A percentile compares a stretch with the other conserved stretches of the same genome.
Evolutionary conservation across 2,888 invertebrate species (phyloP).

Genomic region (Diachrysia chrysitis): DNA sequence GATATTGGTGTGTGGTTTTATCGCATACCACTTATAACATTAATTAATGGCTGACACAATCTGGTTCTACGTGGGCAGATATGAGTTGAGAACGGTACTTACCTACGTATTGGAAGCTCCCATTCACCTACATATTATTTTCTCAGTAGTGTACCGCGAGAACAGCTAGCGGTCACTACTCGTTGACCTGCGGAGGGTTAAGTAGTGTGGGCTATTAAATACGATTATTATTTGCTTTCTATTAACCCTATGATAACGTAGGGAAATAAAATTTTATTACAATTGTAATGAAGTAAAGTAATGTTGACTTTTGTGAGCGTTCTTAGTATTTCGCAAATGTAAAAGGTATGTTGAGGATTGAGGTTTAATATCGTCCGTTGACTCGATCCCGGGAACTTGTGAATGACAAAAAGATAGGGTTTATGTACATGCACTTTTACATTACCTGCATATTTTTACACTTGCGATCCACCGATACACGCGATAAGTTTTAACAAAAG

Average conservation of each 20-base stretch:
- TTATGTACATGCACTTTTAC: not conserved
- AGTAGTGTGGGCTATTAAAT: constrained; percentile 47
- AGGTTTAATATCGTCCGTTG: not conserved
- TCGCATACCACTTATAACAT: constrained; percentile 20
- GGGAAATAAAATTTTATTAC: constrained; percentile 49
- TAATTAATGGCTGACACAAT: constrained; percentile 27
- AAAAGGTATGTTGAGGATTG: constrained; percentile 3
- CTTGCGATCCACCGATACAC: not conserved
- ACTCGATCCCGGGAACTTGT: not conserved
- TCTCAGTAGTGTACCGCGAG: constrained; percentile 5
- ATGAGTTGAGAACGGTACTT: constrained; percentile 27
- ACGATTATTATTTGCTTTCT: constrained; percentile 53
- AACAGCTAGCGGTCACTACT: constrained; percentile 33
- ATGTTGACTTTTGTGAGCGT: constrained; percentile 22
- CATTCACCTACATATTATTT: constrained; percentile 36
- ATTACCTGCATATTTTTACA: not conserved
- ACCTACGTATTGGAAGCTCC: constrained; percentile 23
- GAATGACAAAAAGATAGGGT: not conserved
- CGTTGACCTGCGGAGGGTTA: constrained; percentile 50
- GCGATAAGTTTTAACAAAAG: not conserved
- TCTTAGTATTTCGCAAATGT: constrained; percentile 19
- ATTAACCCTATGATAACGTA: constrained; percentile 48
- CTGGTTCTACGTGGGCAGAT: constrained; percentile 19
- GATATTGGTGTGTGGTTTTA: constrained; percentile 14
- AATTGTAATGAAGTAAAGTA: constrained; percentile 35